A percentile compares a stretch with the other conserved stretches of the same genome.
phyloP scores from a whole-genome alignment of 2,797 vertebrate genomes.

The Anolis apletophallus region DNA sequence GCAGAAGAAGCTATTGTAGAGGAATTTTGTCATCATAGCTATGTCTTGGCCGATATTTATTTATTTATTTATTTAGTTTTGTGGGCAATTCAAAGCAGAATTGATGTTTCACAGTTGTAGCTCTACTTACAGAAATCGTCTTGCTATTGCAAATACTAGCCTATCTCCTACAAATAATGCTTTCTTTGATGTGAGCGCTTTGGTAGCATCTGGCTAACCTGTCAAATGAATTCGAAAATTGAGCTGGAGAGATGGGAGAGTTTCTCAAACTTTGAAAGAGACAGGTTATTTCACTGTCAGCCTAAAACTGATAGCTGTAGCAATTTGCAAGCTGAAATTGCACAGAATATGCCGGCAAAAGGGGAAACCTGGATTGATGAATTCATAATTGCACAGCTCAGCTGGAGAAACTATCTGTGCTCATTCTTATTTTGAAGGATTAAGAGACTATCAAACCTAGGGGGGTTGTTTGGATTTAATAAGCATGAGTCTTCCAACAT shows the following conservation, averaged over 20 bases:
- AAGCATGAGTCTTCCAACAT: conserved; percentile 40
- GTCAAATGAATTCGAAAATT: conserved; percentile 42
- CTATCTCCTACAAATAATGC: neutral
- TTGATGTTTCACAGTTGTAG: neutral
- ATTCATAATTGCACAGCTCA: conserved; percentile 62
- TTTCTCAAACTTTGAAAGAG: conserved; percentile 59
- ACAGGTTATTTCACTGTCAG: conserved; percentile 56
- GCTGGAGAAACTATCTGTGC: conserved; percentile 43
- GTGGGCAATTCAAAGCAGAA: neutral
- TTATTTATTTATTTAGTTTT: neutral
- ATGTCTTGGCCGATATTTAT: neutral
- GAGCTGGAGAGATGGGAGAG: conserved; percentile 16
- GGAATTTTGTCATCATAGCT: too few relatives aligned
- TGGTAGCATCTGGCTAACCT: conserved; percentile 56
- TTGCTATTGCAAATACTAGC: neutral
- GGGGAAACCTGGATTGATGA: conserved; percentile 39
- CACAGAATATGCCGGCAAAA: conserved; percentile 54
- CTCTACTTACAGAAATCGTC: neutral
- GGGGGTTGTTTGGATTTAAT: conserved; percentile 63
- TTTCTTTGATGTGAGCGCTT: conserved; percentile 35
- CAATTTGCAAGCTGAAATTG: conserved; percentile 57
- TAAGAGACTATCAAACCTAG: conserved; percentile 61
- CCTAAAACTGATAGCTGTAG: conserved; percentile 61
- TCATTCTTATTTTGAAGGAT: conserved; percentile 56
- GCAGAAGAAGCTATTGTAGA: neutral